These are phyloP conservation scores for Caenorhabditis brenneri DNA, from an alignment of 1,140 invertebrate species.

Conservation along the genomic window DNA sequence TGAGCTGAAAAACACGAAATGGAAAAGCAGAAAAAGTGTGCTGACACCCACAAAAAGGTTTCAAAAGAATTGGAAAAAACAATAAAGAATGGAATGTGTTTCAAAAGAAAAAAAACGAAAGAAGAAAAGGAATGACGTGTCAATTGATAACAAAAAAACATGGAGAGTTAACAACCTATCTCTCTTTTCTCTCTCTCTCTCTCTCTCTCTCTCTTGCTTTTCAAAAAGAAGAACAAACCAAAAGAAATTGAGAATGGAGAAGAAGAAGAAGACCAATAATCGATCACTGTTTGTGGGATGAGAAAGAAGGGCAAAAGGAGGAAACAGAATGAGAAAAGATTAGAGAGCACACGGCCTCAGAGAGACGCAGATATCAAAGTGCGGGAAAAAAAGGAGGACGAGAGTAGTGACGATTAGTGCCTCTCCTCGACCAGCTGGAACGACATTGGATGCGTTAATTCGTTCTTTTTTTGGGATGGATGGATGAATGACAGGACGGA, in stretches of 20 bases:
- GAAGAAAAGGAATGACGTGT: not conserved
- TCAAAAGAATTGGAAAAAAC: not conserved
- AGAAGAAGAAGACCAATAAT: conserved; percentile 42
- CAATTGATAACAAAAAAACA: not conserved
- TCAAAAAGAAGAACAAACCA: not conserved
- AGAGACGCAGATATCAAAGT: not conserved
- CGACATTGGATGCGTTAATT: not conserved
- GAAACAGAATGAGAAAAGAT: not conserved
- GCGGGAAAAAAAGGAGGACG: not conserved
- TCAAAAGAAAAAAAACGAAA: not conserved
- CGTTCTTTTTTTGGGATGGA: not conserved
- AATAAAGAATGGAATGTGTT: no score
- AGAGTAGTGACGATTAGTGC: not conserved
- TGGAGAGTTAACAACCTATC: not conserved
- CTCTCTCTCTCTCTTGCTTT: no score
- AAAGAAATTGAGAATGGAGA: not conserved
- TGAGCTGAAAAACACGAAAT: not conserved
- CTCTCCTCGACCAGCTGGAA: not conserved
- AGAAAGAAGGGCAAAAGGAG: not conserved
- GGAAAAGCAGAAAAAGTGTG: conserved; percentile 8
- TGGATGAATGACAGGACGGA: not conserved
- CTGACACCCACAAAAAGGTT: not conserved
- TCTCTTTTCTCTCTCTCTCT: no score
- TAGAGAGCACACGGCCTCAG: not conserved
- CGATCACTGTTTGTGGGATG: not conserved